Percentiles rank a stretch among this genome's conserved stretches.
Evolutionary conservation across 2,797 vertebrate genomes (phyloP).

Genomic region (Pagetopsis macropterus): DNA sequence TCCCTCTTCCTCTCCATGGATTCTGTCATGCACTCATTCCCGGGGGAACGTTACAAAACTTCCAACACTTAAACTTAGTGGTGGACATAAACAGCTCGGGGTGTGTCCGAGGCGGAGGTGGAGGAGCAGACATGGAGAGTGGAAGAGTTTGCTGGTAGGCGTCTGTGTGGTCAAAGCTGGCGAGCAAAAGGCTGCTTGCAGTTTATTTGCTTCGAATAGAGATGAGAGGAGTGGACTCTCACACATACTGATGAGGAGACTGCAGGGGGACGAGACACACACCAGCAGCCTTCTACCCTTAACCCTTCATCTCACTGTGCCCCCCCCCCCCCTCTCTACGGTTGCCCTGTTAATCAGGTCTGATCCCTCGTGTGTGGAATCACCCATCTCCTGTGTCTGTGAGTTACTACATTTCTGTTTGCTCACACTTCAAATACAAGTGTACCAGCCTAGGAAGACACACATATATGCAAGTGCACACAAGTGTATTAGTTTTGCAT

Average conservation of each 20-base stretch:
- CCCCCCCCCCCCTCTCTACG: neutral
- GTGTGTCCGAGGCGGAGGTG: constrained; percentile 5
- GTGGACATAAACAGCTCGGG: neutral
- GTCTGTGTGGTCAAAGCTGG: constrained; percentile 38
- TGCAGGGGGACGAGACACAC: constrained; percentile 38
- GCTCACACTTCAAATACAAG: neutral
- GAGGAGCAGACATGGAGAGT: constrained; percentile 19
- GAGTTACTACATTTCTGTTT: constrained; percentile 1
- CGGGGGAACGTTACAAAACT: neutral
- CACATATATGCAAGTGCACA: neutral
- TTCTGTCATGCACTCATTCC: constrained; percentile 25
- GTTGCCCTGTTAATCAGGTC: constrained; percentile 38
- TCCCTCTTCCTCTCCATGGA: constrained; percentile 24
- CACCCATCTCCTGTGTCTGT: constrained; percentile 7
- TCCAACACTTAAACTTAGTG: constrained; percentile 17
- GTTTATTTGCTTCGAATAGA: constrained; percentile 58
- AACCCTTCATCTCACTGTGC: neutral
- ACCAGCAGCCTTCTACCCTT: constrained; percentile 26
- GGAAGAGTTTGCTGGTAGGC: constrained; percentile 12
- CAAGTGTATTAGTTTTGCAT: neutral
- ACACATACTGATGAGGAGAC: constrained; percentile 71
- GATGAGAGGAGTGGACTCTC: constrained; percentile 53
- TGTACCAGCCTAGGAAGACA: neutral
- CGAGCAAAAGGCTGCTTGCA: constrained; percentile 46
- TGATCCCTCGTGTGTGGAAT: constrained; percentile 29